Percentiles rank a stretch among this genome's conserved stretches.
These are phyloP conservation scores for Ryuthela nishihirai DNA, from an alignment of 2,888 invertebrate species.

Conservation along the genomic window DNA sequence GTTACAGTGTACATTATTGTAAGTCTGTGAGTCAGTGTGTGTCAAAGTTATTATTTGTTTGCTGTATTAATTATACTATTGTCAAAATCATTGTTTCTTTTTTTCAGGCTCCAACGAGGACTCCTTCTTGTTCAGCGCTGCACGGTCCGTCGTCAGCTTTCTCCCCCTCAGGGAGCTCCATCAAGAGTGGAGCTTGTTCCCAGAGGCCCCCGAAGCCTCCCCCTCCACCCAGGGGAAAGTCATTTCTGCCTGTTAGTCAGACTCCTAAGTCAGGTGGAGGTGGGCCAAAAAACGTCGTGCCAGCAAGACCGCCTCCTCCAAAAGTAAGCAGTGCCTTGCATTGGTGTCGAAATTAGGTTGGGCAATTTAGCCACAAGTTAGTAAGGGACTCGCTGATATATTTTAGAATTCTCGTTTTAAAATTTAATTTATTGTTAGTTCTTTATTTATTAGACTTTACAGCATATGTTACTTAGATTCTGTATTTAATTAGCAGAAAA, in stretches of 20 bases:
- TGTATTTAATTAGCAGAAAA: too few species aligned
- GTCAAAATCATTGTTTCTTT: neutral
- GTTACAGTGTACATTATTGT: too few species aligned
- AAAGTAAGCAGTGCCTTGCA: slow-evolving; percentile 22
- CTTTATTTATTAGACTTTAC: too few species aligned
- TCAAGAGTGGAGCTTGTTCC: neutral
- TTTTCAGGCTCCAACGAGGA: slow-evolving; percentile 8
- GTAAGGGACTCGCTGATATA: too few species aligned
- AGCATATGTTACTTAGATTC: too few species aligned
- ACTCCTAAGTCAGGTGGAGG: neutral
- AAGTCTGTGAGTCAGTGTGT: too few species aligned
- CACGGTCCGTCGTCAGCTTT: slow-evolving; percentile 4
- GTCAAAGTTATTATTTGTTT: too few species aligned
- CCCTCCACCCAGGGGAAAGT: slow-evolving; percentile 22
- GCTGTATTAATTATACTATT: neutral
- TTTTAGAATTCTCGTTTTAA: too few species aligned
- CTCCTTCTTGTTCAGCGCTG: slow-evolving; percentile 27
- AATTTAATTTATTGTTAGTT: too few species aligned
- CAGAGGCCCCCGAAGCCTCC: slow-evolving; percentile 29
- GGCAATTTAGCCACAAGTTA: too few species aligned
- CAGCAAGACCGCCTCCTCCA: slow-evolving; percentile 28
- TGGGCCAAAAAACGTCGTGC: slow-evolving; percentile 1
- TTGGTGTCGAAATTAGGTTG: too few species aligned
- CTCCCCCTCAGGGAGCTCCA: neutral
- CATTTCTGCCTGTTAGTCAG: neutral